phyloP scores from a whole-genome alignment of 2,797 vertebrate genomes.

The Squalus acanthias region DNA sequence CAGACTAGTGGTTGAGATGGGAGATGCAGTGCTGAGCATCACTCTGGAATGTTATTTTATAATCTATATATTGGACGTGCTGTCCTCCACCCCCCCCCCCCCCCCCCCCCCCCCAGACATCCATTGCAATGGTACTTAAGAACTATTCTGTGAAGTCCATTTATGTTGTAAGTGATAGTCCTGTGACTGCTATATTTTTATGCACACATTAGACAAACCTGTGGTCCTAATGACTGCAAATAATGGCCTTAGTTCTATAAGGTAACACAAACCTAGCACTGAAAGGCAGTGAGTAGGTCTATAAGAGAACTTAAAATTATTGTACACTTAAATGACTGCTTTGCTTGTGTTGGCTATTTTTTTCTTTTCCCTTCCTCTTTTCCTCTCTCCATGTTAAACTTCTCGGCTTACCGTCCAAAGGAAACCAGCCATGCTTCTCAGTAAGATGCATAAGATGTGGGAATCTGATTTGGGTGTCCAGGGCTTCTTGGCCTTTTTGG shows the following conservation, averaged over 20 bases:
- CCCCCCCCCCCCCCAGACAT: too few relatives aligned
- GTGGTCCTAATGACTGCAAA: constrained; percentile 14
- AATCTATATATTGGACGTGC: background rate
- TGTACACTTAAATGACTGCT: constrained; percentile 18
- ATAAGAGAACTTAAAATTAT: background rate
- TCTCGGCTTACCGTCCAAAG: background rate
- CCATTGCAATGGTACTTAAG: background rate
- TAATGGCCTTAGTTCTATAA: constrained; percentile 38
- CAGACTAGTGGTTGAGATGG: background rate
- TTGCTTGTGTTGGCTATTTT: constrained; percentile 11
- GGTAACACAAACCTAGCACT: constrained; percentile 24
- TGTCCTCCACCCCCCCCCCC: background rate
- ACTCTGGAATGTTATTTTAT: background rate
- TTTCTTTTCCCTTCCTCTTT: constrained; percentile 26
- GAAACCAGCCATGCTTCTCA: background rate
- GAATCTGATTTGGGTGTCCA: background rate
- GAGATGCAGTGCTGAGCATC: background rate
- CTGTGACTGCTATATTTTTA: constrained; percentile 32
- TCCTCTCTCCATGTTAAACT: background rate
- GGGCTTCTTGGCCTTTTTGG: background rate
- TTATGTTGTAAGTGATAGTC: constrained; percentile 25
- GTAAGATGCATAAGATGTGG: background rate
- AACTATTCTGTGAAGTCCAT: constrained; percentile 14
- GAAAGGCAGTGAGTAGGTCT: background rate
- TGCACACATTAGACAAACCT: background rate